A percentile compares a stretch with the other conserved stretches of the same genome.
phyloP scores from a whole-genome alignment of 1,140 invertebrate species.

The Vanessa atalanta region DNA sequence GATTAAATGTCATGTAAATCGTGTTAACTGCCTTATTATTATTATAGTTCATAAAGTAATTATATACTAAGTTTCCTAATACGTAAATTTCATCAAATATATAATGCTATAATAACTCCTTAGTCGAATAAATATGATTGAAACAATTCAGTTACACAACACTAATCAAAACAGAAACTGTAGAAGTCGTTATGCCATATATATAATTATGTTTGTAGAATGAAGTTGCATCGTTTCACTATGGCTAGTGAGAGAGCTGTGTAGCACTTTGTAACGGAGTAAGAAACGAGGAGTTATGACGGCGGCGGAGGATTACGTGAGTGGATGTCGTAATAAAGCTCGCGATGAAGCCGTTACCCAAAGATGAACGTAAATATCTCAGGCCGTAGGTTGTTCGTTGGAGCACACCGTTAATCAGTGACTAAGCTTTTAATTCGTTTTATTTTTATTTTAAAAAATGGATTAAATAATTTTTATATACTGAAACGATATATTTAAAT shows the following conservation, averaged over 20 bases:
- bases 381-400: slow-evolving; percentile 57
- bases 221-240: neutral
- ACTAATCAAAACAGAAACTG: neutral
- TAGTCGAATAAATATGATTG: too few relatives aligned
- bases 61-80: too few relatives aligned
- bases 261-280: slow-evolving; percentile 72
- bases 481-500: too few relatives aligned
- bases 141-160: neutral
- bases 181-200: neutral
- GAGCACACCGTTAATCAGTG: slow-evolving; percentile 1
- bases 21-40: too few relatives aligned
- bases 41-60: too few relatives aligned
- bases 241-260: slow-evolving; percentile 55
- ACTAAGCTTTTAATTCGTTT: slow-evolving; percentile 12
- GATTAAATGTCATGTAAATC: too few relatives aligned
- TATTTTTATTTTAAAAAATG: neutral
- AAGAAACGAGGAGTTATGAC: slow-evolving; percentile 80
- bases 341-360: slow-evolving; percentile 79
- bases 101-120: too few relatives aligned
- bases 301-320: slow-evolving; percentile 78
- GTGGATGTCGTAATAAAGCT: slow-evolving; percentile 81
- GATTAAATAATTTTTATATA: too few relatives aligned
- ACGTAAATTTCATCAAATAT: too few relatives aligned
- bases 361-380: slow-evolving; percentile 81
- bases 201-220: neutral